Evolutionary conservation across 2,797 vertebrate genomes (phyloP).

Genomic region (Adelosebastes latens): DNA sequence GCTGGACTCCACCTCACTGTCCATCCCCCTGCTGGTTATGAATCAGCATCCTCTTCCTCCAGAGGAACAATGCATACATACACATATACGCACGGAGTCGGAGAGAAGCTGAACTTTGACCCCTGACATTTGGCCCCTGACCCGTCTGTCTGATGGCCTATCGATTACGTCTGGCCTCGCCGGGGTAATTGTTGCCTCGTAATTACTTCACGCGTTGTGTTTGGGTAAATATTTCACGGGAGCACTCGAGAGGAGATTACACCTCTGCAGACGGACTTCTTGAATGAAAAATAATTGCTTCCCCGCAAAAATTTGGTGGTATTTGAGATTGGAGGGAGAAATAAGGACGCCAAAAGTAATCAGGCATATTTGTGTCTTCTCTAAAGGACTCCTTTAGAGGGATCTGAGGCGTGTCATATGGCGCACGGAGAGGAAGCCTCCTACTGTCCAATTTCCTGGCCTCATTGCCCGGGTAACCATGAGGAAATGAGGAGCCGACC

Average conservation of each 20-base stretch:
- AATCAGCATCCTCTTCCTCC: conserved; percentile 79
- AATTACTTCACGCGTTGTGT: conserved; percentile 78
- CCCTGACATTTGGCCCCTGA: conserved; percentile 73
- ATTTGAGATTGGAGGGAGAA: conserved; percentile 39
- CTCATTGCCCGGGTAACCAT: conserved; percentile 77
- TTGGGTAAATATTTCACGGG: conserved; percentile 39
- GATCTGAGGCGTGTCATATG: conserved; percentile 61
- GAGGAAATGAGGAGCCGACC: conserved; percentile 70
- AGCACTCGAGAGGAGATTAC: conserved; percentile 52
- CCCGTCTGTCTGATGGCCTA: conserved; percentile 87
- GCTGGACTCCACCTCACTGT: conserved; percentile 68
- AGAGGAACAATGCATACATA: conserved; percentile 53
- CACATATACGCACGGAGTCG: conserved; percentile 47
- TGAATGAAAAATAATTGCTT: conserved; percentile 61
- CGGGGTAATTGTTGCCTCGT: conserved; percentile 76
- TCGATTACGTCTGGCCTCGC: conserved; percentile 85
- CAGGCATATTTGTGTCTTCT: conserved; percentile 54
- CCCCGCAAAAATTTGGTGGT: conserved; percentile 8
- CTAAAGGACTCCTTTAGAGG: conserved; percentile 54
- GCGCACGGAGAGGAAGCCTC: conserved; percentile 54
- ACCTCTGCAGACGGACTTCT: conserved; percentile 3
- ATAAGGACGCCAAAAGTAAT: conserved; percentile 70
- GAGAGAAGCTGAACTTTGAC: conserved; percentile 74
- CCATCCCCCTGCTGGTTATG: conserved; percentile 72
- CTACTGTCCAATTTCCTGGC: conserved; percentile 72